These are phyloP conservation scores for Noctua fimbriata DNA, from an alignment of 2,888 invertebrate species.

Conservation along the genomic window DNA sequence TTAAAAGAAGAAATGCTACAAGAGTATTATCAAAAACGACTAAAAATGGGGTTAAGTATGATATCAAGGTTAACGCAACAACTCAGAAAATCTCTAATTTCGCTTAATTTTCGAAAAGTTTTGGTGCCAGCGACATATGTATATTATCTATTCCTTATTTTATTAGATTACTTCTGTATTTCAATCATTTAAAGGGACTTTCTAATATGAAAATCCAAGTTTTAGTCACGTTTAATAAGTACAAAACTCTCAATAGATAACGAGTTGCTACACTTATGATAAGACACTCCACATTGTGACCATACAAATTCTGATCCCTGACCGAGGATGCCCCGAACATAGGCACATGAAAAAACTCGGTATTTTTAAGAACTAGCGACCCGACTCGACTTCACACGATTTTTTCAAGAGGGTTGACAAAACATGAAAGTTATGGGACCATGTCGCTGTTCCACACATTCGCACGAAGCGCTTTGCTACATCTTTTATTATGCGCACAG, in stretches of 20 bases:
- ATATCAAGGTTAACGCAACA: neutral
- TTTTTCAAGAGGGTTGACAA: neutral
- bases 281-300: slow-evolving; percentile 15
- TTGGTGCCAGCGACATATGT: neutral
- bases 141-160: neutral
- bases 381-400: neutral
- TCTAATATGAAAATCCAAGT: neutral
- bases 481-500: too few species aligned
- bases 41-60: neutral
- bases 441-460: too few species aligned
- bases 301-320: neutral
- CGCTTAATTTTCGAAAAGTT: neutral
- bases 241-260: slow-evolving; percentile 28
- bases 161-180: neutral
- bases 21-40: neutral
- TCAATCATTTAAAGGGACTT: neutral
- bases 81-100: neutral
- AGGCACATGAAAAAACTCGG: neutral
- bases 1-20: too few species aligned
- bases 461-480: too few species aligned
- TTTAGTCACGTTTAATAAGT: slow-evolving; percentile 24
- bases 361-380: neutral
- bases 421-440: neutral
- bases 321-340: neutral
- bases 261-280: slow-evolving; percentile 14